Base-by-base conservation (phyloP, 2,888 invertebrate genomes). In the Zaprionus bogoriensis region DNA sequence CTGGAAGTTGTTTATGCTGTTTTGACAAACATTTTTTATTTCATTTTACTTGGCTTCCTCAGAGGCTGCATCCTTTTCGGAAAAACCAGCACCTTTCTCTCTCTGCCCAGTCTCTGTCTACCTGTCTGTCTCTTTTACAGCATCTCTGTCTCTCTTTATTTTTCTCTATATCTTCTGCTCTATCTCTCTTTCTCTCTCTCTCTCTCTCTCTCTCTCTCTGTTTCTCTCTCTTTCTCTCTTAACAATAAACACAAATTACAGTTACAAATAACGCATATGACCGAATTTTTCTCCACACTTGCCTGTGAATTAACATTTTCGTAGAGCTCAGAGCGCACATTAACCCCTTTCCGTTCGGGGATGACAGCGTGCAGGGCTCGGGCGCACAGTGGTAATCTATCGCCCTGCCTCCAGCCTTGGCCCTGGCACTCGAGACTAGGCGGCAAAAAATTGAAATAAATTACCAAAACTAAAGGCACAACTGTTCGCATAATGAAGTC, bases 391-490 rank as follows among this genome's bases (percentile, higher is more conserved):
- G 45, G 67, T 67, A 72, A 67, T 68, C 67, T 68, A 68, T 20
- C 36, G 14, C 36, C 6, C 9, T 27, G 27, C 27, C 3, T 23
- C 6, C 4, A 4, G 23, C 23, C 23, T 23, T 23, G 23, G 62
- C 41, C 17, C 28, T 10, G 39, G 14, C 50, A 51, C 53, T 67
- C 61, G 63, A 53, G 36, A 48, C 30, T 36, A 22, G 27, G 30
- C 14, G 10, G 27, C n/a, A 74, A 70, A 81, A 87, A 87, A 87
- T 85, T 85, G 71, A 89, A 89, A 89, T 89, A 89, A 89, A 89
- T 89, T 89, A 89, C 88, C 78, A 80, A 86, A 89, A 86, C 89
- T 87, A 89, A 89, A 82, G 77, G 87, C 82, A 88, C 89, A 89
- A 90, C 90, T 89, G 89, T 88, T 89, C 87, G 81, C 77, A 88